Evolutionary conservation across 2,888 invertebrate genomes (phyloP).

Genomic region (Nemoura dubitans): DNA sequence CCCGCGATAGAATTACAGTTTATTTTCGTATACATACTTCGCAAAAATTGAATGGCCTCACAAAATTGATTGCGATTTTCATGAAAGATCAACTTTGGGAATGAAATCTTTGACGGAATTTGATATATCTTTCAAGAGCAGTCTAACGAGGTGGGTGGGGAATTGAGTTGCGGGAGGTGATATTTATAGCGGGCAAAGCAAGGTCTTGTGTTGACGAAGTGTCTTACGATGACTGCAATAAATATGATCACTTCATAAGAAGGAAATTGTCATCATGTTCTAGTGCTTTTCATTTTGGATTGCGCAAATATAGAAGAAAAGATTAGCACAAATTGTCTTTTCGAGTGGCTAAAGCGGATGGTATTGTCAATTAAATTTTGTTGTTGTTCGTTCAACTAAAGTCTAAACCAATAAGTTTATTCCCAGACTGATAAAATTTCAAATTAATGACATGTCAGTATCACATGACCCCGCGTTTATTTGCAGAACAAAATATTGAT

Average conservation of each 20-base stretch:
- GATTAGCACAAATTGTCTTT: neutral
- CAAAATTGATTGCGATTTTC: neutral
- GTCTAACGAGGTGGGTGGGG: neutral
- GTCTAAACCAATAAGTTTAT: no score
- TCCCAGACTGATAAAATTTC: neutral
- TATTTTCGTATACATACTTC: neutral
- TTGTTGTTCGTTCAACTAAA: neutral
- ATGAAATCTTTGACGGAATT: neutral
- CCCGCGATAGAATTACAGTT: neutral
- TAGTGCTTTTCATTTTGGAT: neutral
- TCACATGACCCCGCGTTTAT: neutral
- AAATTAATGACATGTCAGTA: neutral
- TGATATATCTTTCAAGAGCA: neutral
- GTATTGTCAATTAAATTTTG: neutral
- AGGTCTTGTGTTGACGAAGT: neutral
- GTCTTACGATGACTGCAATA: neutral
- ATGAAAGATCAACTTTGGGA: neutral
- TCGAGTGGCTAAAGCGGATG: neutral
- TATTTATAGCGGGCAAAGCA: neutral
- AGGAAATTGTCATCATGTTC: neutral
- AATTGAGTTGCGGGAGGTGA: neutral
- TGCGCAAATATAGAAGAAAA: neutral
- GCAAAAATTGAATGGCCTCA: neutral
- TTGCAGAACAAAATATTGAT: neutral
- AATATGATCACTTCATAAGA: neutral